Conservation (phyloP, 1,140 invertebrate species). For the Orussus abietinus region DNA sequence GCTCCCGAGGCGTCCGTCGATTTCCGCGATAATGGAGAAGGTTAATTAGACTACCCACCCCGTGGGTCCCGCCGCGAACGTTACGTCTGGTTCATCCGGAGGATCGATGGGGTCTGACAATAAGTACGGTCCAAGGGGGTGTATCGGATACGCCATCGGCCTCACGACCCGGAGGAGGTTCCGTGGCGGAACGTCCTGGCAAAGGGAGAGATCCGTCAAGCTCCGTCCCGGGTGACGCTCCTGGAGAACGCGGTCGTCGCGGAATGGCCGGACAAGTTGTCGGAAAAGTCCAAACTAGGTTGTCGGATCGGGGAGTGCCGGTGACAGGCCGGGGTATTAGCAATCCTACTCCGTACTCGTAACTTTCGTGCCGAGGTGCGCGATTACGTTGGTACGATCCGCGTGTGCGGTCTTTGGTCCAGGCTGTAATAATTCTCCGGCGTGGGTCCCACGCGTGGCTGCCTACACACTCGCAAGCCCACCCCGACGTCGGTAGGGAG, state of each 20-base stretch:
- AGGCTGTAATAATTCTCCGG: no score
- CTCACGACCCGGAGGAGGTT: no score
- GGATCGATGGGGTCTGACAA: slow-evolving; percentile 10
- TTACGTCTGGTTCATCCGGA: slow-evolving; percentile 15
- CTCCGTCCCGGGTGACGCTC: no score
- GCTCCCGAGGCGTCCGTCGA: slow-evolving; percentile 4
- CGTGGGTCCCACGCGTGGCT: no score
- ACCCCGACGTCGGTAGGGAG: slow-evolving; percentile 1
- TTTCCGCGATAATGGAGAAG: slow-evolving; percentile 20
- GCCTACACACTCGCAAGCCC: neutral
- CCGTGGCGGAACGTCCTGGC: no score
- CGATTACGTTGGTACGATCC: neutral
- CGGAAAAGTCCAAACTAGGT: no score
- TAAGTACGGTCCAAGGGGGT: slow-evolving; percentile 18
- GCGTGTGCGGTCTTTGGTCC: no score
- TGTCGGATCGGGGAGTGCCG: slow-evolving; percentile 14
- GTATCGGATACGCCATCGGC: slow-evolving; percentile 3
- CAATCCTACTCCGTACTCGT: slow-evolving; percentile 33
- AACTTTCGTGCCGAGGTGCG: slow-evolving; percentile 20
- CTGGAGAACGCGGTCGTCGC: no score
- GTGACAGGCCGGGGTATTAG: slow-evolving; percentile 40
- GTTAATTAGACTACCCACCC: slow-evolving; percentile 19
- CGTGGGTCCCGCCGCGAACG: no score
- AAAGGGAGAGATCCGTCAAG: no score
- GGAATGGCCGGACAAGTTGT: no score